A percentile compares a stretch with the other conserved stretches of the same genome.
These are phyloP conservation scores for Campoletis sonorensis DNA, from an alignment of 1,140 invertebrate genomes.

Conservation along the genomic window DNA sequence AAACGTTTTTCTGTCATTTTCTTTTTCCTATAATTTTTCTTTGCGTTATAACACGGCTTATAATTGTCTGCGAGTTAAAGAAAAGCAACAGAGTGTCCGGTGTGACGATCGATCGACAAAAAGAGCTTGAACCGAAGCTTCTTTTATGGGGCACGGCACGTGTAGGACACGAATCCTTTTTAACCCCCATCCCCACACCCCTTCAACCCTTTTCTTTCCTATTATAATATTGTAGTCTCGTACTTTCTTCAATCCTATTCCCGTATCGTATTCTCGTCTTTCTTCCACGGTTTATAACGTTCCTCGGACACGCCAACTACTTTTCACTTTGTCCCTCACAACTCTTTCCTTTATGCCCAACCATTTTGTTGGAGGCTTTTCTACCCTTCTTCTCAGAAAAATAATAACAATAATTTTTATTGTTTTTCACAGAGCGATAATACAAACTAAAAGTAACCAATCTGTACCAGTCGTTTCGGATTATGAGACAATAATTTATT, in stretches of 20 bases:
- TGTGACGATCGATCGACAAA: slow-evolving; percentile 16
- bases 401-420: slow-evolving; percentile 21
- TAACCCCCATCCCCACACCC: slow-evolving; percentile 9
- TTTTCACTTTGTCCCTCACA: slow-evolving; percentile 17
- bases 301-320: slow-evolving; percentile 31
- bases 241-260: slow-evolving; percentile 15
- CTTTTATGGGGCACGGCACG: slow-evolving; percentile 5
- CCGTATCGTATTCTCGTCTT: slow-evolving; percentile 34
- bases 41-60: not conserved
- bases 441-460: too few relatives aligned
- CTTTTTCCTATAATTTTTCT: not conserved
- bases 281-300: slow-evolving; percentile 33
- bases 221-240: slow-evolving; percentile 39
- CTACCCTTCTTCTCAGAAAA: not conserved
- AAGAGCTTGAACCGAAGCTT: not conserved
- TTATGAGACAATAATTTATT: too few relatives aligned
- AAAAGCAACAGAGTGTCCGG: not conserved
- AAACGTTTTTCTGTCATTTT: not conserved
- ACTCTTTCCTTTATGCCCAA: slow-evolving; percentile 26
- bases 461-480: too few relatives aligned
- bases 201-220: slow-evolving; percentile 36
- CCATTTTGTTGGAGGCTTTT: not conserved
- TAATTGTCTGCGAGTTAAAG: not conserved
- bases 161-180: slow-evolving; percentile 24
- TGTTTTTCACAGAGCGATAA: not conserved